Evolutionary conservation across 2,113 vertebrate genomes (phyloP).

Genomic region (Sylvietta virens): DNA sequence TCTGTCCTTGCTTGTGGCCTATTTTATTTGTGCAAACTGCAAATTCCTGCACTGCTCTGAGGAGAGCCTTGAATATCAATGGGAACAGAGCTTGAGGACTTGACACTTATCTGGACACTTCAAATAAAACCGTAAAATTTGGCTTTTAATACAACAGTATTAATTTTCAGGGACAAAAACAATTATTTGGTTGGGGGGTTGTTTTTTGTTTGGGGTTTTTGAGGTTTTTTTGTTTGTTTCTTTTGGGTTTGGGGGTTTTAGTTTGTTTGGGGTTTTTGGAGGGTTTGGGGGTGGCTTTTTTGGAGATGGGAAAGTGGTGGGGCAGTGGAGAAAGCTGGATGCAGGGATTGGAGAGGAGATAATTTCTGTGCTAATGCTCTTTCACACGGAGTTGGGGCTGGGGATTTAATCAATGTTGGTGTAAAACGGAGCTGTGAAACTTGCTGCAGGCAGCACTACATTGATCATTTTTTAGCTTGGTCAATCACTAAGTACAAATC

Average conservation of each 20-base stretch:
- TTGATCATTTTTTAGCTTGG: slow-evolving; percentile 6
- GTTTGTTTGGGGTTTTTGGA: neutral
- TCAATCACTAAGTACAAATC: neutral
- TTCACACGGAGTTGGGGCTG: neutral
- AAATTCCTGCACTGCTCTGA: neutral
- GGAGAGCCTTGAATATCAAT: neutral
- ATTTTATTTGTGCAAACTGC: neutral
- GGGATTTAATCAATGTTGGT: slow-evolving; percentile 15
- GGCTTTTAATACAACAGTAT: neutral
- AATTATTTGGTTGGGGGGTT: rapidly evolving
- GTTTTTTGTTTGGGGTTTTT: neutral
- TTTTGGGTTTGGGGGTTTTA: neutral
- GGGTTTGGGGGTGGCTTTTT: neutral
- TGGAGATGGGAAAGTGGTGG: neutral
- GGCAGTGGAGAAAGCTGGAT: neutral
- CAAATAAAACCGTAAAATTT: neutral
- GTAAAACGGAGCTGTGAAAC: slow-evolving; percentile 5
- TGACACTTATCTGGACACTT: neutral
- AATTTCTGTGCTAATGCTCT: neutral
- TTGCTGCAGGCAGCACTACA: neutral
- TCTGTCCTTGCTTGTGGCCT: neutral
- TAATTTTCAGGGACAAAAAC: neutral
- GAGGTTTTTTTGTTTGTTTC: neutral
- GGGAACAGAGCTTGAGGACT: neutral
- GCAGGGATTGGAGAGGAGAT: neutral